Percentiles rank a stretch among this genome's conserved stretches.
phyloP scores from a whole-genome alignment of 2,888 invertebrate species.

The Julus scandinavius region DNA sequence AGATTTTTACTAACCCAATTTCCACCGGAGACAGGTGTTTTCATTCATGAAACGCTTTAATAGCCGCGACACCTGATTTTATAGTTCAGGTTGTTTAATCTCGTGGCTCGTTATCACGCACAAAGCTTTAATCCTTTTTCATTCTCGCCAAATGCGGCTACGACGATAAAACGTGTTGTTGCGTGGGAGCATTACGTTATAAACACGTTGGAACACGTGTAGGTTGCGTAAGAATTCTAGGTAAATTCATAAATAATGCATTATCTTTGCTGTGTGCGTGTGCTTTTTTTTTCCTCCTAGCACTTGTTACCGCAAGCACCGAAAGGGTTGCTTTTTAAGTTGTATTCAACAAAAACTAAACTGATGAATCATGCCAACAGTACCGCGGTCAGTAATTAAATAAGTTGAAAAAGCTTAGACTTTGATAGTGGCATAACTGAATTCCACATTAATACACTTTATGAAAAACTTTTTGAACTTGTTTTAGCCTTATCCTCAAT shows the following conservation, averaged over 20 bases:
- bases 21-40: slow-evolving; percentile 4
- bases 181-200: neutral
- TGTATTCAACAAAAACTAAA: neutral
- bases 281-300: neutral
- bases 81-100: neutral
- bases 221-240: neutral
- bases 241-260: slow-evolving; percentile 20
- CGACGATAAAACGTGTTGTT: neutral
- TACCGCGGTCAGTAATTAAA: too few relatives aligned
- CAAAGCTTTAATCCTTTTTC: neutral
- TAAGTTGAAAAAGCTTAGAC: too few relatives aligned
- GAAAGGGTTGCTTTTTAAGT: neutral
- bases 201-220: neutral
- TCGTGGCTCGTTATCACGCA: slow-evolving; percentile 15
- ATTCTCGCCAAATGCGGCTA: neutral
- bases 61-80: slow-evolving; percentile 30
- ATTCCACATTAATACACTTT: too few relatives aligned
- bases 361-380: neutral
- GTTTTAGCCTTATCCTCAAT: too few relatives aligned
- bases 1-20: neutral
- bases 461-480: too few relatives aligned
- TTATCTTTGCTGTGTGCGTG: too few relatives aligned
- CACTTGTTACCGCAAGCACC: neutral
- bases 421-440: too few relatives aligned
- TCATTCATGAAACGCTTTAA: slow-evolving; percentile 27